Evolutionary conservation across 2,113 vertebrate genomes (phyloP).

Genomic region (Suricata suricatta): DNA sequence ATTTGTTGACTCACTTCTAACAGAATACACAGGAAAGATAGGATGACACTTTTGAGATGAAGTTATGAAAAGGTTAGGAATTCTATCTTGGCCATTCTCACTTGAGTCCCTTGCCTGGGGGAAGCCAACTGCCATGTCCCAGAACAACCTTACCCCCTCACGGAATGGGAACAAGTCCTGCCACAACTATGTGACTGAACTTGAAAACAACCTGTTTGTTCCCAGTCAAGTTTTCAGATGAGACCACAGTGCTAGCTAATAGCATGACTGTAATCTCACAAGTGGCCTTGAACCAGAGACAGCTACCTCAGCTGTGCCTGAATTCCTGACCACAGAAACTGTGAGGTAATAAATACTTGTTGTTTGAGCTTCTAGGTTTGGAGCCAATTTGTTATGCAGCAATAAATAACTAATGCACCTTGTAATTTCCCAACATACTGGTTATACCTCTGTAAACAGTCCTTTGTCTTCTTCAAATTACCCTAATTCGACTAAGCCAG

Average conservation of each 20-base stretch:
- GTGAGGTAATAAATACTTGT: neutral
- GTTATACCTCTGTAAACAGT: neutral
- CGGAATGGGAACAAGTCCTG: neutral
- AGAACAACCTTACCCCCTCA: neutral
- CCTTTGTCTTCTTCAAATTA: neutral
- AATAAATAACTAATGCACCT: neutral
- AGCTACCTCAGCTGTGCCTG: neutral
- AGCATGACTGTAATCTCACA: neutral
- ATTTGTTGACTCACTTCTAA: neutral
- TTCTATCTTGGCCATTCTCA: neutral
- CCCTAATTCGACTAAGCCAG: neutral
- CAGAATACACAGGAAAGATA: neutral
- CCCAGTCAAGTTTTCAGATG: neutral
- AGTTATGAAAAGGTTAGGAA: neutral
- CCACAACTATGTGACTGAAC: neutral
- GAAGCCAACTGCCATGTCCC: neutral
- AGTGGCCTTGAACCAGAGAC: neutral
- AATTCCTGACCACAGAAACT: neutral
- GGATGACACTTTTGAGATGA: neutral
- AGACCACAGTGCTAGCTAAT: neutral
- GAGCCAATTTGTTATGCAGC: neutral
- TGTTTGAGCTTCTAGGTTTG: neutral
- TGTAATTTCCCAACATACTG: neutral
- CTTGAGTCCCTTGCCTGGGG: neutral
- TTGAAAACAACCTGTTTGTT: neutral